These are phyloP conservation scores for Phoxinus dragarum DNA, from an alignment of 2,797 vertebrate genomes.

Conservation along the genomic window DNA sequence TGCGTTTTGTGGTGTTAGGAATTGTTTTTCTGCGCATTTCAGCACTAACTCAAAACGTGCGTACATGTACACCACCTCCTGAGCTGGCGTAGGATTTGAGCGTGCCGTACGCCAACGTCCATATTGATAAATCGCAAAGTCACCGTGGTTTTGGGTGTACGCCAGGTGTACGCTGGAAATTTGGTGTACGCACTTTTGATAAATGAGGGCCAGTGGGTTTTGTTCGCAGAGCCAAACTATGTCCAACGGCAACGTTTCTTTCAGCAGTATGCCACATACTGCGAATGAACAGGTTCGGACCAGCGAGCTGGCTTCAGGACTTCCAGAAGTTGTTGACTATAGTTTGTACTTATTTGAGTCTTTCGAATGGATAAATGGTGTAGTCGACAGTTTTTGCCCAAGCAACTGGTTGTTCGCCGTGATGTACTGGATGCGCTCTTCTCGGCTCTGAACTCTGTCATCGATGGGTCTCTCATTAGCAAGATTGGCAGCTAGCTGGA, in stretches of 20 bases:
- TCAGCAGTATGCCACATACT: neutral
- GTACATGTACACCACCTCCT: too few species aligned
- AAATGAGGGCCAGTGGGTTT: too few species aligned
- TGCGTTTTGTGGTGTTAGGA: too few species aligned
- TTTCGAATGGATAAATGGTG: neutral
- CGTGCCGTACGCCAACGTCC: too few species aligned
- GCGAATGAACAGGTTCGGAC: neutral
- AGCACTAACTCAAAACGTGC: too few species aligned
- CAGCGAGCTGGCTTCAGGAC: neutral
- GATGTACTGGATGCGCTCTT: neutral
- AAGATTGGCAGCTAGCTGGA: neutral
- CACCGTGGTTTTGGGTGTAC: too few species aligned
- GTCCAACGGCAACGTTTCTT: neutral
- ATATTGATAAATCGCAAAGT: too few species aligned
- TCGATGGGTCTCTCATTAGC: neutral
- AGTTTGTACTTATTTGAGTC: neutral
- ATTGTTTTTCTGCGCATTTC: too few species aligned
- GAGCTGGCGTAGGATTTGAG: too few species aligned
- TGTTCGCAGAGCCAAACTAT: neutral
- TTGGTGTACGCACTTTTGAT: too few species aligned
- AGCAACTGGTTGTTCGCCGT: neutral
- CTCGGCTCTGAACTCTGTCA: neutral
- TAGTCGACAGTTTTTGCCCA: neutral
- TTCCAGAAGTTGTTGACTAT: slow-evolving; percentile 3
- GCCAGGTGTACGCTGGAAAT: too few species aligned